Conservation (phyloP, 2,888 invertebrate species). For the Mythimna ferrago region DNA sequence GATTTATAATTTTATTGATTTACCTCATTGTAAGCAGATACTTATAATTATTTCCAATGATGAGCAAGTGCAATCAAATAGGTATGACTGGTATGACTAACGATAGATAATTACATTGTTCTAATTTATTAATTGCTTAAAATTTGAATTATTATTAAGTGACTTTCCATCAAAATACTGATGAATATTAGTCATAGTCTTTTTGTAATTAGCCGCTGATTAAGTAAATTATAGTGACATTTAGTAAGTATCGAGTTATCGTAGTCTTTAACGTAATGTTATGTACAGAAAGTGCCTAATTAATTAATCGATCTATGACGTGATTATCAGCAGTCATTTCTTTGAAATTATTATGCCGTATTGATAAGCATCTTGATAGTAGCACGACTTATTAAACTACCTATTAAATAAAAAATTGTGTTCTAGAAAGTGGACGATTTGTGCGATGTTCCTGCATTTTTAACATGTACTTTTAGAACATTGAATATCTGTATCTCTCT, state of each 20-base stretch:
- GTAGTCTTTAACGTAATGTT: conserved; percentile 4
- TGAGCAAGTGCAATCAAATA: not conserved
- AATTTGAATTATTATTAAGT: conserved; percentile 4
- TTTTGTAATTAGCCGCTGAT: conserved; percentile 6
- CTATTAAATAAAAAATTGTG: not conserved
- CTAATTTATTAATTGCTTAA: conserved; percentile 33
- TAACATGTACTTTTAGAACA: not conserved
- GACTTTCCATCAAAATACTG: conserved; percentile 13
- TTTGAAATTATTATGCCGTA: not conserved
- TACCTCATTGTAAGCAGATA: conserved; percentile 9
- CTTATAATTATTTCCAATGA: conserved; percentile 21
- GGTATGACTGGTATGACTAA: not conserved
- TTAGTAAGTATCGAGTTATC: not conserved
- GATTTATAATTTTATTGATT: not conserved
- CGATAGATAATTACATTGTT: not conserved
- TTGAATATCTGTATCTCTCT: not conserved
- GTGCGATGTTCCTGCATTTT: not conserved
- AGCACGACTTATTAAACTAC: not conserved
- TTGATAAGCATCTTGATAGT: not conserved
- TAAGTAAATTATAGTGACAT: conserved; percentile 17
- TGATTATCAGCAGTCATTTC: not conserved
- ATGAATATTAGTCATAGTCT: conserved; percentile 22
- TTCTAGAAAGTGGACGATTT: not conserved
- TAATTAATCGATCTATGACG: conserved; percentile 2
- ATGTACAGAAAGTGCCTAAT: not conserved